Conservation (phyloP, 2,113 vertebrate genomes). For the Thermophis baileyi region DNA sequence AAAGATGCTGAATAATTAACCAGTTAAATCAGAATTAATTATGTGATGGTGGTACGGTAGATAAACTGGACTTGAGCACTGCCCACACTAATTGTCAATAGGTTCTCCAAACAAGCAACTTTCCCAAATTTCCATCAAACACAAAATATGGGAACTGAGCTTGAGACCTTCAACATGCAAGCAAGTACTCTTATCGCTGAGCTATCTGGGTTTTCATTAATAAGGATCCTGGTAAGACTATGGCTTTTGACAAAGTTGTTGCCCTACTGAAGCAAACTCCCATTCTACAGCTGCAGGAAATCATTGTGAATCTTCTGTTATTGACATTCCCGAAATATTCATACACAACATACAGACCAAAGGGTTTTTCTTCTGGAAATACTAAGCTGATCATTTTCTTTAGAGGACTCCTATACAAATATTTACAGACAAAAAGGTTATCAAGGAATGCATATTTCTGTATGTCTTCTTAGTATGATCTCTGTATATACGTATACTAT, state of each 20-base stretch:
- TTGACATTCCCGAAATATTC: not conserved
- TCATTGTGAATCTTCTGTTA: not conserved
- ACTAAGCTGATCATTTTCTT: constrained; percentile 30
- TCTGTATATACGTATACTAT: not conserved
- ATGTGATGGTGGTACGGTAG: not conserved
- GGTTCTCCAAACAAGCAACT: not conserved
- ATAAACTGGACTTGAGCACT: not conserved
- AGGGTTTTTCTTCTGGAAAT: constrained; percentile 45
- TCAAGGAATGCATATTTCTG: not conserved
- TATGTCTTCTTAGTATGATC: not conserved
- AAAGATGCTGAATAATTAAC: not conserved
- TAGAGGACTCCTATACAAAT: constrained; percentile 22
- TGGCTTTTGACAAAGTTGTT: not conserved
- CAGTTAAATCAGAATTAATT: not conserved
- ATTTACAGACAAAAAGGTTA: not conserved
- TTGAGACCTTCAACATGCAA: not conserved
- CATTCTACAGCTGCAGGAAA: not conserved
- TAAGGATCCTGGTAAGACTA: not conserved
- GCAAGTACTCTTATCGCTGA: not conserved
- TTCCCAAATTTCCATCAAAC: not conserved
- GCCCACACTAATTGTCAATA: not conserved
- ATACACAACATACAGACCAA: constrained; percentile 23
- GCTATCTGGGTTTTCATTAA: not conserved
- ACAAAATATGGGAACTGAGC: not conserved
- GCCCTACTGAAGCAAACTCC: not conserved